Conservation (phyloP, 2,888 invertebrate genomes). For the Gortyna flavago region DNA sequence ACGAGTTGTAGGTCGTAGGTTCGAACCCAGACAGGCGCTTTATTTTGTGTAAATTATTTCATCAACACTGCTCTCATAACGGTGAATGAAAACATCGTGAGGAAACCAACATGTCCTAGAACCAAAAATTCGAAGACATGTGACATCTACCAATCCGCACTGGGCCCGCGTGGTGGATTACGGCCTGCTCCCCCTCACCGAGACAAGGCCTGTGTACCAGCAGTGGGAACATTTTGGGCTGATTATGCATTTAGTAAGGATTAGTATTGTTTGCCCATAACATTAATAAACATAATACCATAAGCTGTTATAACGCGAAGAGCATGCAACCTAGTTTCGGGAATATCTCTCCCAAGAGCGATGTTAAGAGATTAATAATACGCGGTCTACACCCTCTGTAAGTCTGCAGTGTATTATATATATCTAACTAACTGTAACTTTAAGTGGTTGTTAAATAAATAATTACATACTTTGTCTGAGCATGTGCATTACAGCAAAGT, state of each 20-base stretch:
- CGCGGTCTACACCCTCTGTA: neutral
- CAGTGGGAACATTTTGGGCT: neutral
- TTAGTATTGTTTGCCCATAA: neutral
- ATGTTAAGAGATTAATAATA: constrained; percentile 27
- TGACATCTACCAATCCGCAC: too few relatives aligned
- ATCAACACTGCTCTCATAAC: too few relatives aligned
- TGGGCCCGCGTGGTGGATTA: too few relatives aligned
- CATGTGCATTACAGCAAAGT: neutral
- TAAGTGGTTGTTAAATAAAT: constrained; percentile 35
- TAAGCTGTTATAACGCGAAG: constrained; percentile 21
- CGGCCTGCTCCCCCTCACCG: too few relatives aligned
- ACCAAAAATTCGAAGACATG: too few relatives aligned
- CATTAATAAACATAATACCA: constrained; percentile 27
- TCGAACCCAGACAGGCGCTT: too few relatives aligned
- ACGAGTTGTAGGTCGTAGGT: too few relatives aligned
- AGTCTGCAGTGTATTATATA: constrained; percentile 14
- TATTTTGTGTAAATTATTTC: too few relatives aligned
- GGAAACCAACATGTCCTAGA: too few relatives aligned
- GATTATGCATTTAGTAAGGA: neutral
- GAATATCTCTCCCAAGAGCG: constrained; percentile 34
- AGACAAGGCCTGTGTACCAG: neutral
- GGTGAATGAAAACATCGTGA: too few relatives aligned
- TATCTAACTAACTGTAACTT: neutral
- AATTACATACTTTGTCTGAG: neutral
- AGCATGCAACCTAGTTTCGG: constrained; percentile 1